phyloP scores from a whole-genome alignment of 2,113 vertebrate genomes.

The Elgaria multicarinata region DNA sequence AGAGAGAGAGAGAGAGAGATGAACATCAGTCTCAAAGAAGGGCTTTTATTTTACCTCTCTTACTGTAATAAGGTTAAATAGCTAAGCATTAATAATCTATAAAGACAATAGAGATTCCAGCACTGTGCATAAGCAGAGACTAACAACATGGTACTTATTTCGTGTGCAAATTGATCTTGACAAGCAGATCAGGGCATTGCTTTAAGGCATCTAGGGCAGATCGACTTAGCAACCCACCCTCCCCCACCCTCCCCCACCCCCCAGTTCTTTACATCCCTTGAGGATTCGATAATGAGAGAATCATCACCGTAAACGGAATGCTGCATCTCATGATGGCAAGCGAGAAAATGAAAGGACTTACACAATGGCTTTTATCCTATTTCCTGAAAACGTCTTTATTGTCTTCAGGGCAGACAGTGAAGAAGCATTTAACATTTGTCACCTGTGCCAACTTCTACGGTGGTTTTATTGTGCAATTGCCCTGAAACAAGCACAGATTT shows the following conservation, averaged over 20 bases:
- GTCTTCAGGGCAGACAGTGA: conserved; percentile 42
- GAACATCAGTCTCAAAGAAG: no score
- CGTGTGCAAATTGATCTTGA: conserved; percentile 68
- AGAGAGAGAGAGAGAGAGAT: no score
- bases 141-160: conserved; percentile 51
- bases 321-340: conserved; percentile 41
- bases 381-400: conserved; percentile 50
- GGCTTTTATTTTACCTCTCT: no score
- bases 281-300: conserved; percentile 58
- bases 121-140: conserved; percentile 45
- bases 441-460: conserved; percentile 34
- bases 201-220: conserved; percentile 49
- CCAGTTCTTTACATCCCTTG: conserved; percentile 45
- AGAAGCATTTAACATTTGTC: conserved; percentile 46
- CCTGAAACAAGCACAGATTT: no score
- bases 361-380: conserved; percentile 53
- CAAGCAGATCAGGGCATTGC: conserved; percentile 51
- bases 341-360: conserved; percentile 39
- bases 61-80: conserved; percentile 36
- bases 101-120: conserved; percentile 30
- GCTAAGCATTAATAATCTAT: conserved; percentile 51
- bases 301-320: conserved; percentile 38
- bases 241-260: no score
- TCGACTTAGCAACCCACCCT: conserved; percentile 39
- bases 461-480: no score